Conservation (phyloP, 2,113 vertebrate genomes). For the Tragelaphus scriptus region DNA sequence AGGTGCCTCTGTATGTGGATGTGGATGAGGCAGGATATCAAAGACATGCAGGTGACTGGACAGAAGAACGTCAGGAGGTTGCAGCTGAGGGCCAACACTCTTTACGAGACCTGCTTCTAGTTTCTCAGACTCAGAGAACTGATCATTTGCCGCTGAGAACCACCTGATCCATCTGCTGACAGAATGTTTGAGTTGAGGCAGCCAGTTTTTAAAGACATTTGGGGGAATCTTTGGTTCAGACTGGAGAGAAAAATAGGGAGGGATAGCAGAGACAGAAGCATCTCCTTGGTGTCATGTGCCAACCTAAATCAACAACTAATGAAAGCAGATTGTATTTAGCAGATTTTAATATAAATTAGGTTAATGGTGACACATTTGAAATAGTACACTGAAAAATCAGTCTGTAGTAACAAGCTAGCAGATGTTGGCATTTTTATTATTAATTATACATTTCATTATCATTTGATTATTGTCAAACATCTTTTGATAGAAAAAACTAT, state of each 20-base stretch:
- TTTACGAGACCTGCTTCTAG: not conserved
- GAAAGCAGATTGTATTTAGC: slow-evolving; percentile 85
- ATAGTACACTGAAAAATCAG: slow-evolving; percentile 80
- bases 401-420: slow-evolving; percentile 83
- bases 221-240: slow-evolving; percentile 57
- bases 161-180: slow-evolving; percentile 61
- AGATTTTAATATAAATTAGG: slow-evolving; percentile 86
- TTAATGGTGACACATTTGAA: slow-evolving; percentile 84
- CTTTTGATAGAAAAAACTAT: slow-evolving; percentile 78
- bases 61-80: not conserved
- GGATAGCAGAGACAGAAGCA: slow-evolving; percentile 55
- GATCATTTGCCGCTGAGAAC: slow-evolving; percentile 42
- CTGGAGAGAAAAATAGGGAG: slow-evolving; percentile 12
- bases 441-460: slow-evolving; percentile 90
- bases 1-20: not conserved
- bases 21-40: not conserved
- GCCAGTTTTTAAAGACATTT: slow-evolving; percentile 67
- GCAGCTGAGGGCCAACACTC: not conserved
- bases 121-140: slow-evolving; percentile 14
- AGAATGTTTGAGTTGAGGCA: slow-evolving; percentile 49
- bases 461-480: slow-evolving; percentile 87
- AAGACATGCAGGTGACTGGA: not conserved
- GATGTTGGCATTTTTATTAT: slow-evolving; percentile 89
- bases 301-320: slow-evolving; percentile 80
- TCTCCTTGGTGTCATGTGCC: slow-evolving; percentile 70